phyloP scores from a whole-genome alignment of 2,888 invertebrate genomes.

The Xestia rhomboidea region DNA sequence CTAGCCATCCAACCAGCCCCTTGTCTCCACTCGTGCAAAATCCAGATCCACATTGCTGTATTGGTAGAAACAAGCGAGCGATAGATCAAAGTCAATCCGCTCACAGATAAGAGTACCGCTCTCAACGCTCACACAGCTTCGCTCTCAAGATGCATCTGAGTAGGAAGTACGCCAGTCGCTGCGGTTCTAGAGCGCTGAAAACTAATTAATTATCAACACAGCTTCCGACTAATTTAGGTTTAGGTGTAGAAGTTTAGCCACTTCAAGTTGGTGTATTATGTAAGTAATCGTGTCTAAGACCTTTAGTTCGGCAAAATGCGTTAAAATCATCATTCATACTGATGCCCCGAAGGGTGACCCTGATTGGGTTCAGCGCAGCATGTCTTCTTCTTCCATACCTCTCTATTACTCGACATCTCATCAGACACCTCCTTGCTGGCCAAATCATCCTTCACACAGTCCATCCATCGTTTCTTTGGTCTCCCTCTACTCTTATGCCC shows the following conservation, averaged over 20 bases:
- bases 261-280: slow-evolving; percentile 14
- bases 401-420: too few relatives aligned
- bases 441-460: too few relatives aligned
- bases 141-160: slow-evolving; percentile 55
- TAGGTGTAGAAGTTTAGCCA: slow-evolving; percentile 23
- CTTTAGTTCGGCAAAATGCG: not conserved
- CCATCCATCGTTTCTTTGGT: too few relatives aligned
- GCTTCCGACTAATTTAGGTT: slow-evolving; percentile 46
- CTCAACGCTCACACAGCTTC: slow-evolving; percentile 23
- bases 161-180: slow-evolving; percentile 44
- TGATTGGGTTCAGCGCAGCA: not conserved
- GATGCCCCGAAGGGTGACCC: too few relatives aligned
- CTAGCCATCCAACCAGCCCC: not conserved
- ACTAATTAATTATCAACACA: slow-evolving; percentile 60
- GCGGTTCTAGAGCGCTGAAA: slow-evolving; percentile 51
- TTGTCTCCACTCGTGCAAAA: slow-evolving; percentile 38
- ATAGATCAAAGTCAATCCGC: slow-evolving; percentile 65
- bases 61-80: slow-evolving; percentile 51
- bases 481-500: not conserved
- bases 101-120: slow-evolving; percentile 57
- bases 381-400: too few relatives aligned
- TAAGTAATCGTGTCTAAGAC: not conserved
- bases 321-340: not conserved
- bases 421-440: too few relatives aligned
- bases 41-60: slow-evolving; percentile 20